Evolutionary conservation across 2,888 invertebrate species (phyloP), one percentile per base, ranked within the genome.

Genomic region (Melitaea athalia): DNA sequence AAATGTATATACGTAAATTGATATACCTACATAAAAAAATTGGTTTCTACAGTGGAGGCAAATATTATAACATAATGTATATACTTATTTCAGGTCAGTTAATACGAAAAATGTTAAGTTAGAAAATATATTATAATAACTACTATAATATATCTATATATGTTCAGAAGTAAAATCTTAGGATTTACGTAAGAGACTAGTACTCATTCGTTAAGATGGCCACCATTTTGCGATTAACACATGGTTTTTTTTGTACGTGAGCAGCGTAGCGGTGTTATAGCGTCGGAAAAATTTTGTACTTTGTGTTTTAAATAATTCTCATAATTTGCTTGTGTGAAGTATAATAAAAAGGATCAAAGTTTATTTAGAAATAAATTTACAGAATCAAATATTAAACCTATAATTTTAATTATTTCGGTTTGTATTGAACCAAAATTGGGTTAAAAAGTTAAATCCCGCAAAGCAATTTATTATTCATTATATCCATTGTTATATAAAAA

Each of bases 171-270:
- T 47, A 24, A 49, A 50, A 50, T 49, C 77, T 67, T 70, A 64
- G 72, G 77, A 74, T 78, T 88, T 88, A 85, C 84, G 84, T 84
- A 87, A 88, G 78, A 76, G 71, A 72, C 74, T 76, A 78, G 75
- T 79, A 77, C 80, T 82, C n/a, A n/a, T 14, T 57, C 52, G 45
- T 59, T 60, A 31, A 17, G 24, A 49, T 47, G 45, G 55, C 86
- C 87, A 89, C 88, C 89, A 88, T 90, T 86, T 90, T 90, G 85
- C 76, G 86, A 88, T 83, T 83, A 85, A 77, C 79, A 80, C 79
- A 24, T 81, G 81, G 82, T 82, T 85, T 88, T 87, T 85, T 85
- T 77, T 79, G 78, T 84, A 85, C 86, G 88, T 89, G 87, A 88
- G 77, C 84, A 87, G 86, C 77, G 77, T 59, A 88, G 77, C 84